Conservation (phyloP, 1,140 invertebrate genomes). For the Melitaea cinxia region DNA sequence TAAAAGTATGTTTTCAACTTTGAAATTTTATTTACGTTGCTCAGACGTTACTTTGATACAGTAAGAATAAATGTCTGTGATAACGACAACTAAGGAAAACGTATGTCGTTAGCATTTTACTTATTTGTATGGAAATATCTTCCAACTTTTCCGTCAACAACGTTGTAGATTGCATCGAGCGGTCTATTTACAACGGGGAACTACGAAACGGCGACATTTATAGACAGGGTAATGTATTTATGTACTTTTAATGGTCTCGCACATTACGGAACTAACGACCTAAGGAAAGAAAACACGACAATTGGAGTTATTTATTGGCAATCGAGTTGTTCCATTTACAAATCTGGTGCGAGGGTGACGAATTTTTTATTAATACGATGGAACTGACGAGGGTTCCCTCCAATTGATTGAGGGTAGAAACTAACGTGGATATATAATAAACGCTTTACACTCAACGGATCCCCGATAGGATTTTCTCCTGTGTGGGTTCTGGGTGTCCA, state of each 20-base stretch:
- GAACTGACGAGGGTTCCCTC: background rate
- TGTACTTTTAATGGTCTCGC: slow-evolving; percentile 70
- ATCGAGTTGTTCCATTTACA: slow-evolving; percentile 37
- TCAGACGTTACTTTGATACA: background rate
- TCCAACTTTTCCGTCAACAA: slow-evolving; percentile 43
- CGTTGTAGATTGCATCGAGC: slow-evolving; percentile 58
- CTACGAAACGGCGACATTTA: slow-evolving; percentile 65
- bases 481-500: too few species aligned
- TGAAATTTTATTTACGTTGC: background rate
- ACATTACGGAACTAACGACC: slow-evolving; percentile 63
- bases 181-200: slow-evolving; percentile 61
- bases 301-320: slow-evolving; percentile 65
- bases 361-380: slow-evolving; percentile 16
- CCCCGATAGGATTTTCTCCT: too few species aligned
- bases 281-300: slow-evolving; percentile 65
- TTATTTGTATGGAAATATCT: slow-evolving; percentile 34
- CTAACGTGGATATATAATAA: background rate
- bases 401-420: background rate
- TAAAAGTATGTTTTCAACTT: too few species aligned
- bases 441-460: too few species aligned
- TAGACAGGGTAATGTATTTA: slow-evolving; percentile 73
- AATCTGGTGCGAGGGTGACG: slow-evolving; percentile 19
- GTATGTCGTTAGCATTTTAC: slow-evolving; percentile 28
- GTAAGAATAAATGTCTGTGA: background rate
- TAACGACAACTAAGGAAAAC: slow-evolving; percentile 13